Evolutionary conservation across 1,140 invertebrate species (phyloP).

Genomic region (Ephestia elutella): DNA sequence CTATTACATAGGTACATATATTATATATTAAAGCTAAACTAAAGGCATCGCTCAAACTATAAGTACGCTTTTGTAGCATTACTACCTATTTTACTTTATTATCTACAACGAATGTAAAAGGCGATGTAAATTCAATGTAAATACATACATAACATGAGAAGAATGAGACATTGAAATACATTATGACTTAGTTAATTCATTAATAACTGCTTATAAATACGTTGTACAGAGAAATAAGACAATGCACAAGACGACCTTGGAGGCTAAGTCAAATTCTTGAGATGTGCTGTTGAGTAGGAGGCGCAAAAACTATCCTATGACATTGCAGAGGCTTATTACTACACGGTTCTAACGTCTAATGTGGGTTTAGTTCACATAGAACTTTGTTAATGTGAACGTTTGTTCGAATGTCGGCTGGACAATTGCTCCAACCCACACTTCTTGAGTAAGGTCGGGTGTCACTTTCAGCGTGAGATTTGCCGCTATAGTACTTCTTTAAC

Average conservation of each 20-base stretch:
- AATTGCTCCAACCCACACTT: constrained; percentile 64
- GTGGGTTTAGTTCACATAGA: constrained; percentile 27
- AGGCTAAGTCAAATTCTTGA: constrained; percentile 65
- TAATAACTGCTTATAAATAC: neutral
- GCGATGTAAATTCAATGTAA: too few relatives aligned
- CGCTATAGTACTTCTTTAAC: too few relatives aligned
- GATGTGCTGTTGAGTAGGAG: constrained; percentile 61
- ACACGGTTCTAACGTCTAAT: constrained; percentile 42
- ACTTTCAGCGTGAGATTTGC: constrained; percentile 28
- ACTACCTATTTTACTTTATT: neutral
- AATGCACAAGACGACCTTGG: constrained; percentile 61
- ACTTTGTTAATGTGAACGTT: constrained; percentile 39
- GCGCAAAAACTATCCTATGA: constrained; percentile 72
- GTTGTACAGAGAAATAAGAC: constrained; percentile 46
- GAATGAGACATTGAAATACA: neutral
- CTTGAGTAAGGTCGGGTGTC: constrained; percentile 28
- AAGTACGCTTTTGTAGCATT: too few relatives aligned
- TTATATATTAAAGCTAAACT: too few relatives aligned
- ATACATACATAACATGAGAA: neutral
- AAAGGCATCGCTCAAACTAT: too few relatives aligned
- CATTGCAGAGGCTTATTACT: constrained; percentile 43
- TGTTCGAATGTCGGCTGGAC: constrained; percentile 60
- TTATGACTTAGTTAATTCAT: neutral
- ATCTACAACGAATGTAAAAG: too few relatives aligned
- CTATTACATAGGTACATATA: too few relatives aligned